phyloP scores from a whole-genome alignment of 2,797 vertebrate genomes.

The Acrossocheilus fasciatus region DNA sequence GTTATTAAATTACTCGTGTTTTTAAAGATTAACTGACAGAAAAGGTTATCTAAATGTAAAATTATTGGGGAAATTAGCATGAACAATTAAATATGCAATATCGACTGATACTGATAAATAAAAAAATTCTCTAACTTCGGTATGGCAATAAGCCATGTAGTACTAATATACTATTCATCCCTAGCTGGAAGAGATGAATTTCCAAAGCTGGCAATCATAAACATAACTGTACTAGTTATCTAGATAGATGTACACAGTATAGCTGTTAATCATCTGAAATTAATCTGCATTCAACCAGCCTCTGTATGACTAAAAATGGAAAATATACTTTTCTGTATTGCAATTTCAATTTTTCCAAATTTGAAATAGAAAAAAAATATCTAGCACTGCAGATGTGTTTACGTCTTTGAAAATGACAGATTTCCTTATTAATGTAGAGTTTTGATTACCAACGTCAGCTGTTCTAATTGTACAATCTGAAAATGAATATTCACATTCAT shows the following conservation, averaged over 20 bases:
- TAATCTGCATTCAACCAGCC: constrained; percentile 4
- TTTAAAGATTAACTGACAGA: background rate
- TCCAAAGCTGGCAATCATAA: background rate
- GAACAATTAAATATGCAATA: background rate
- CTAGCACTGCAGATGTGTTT: background rate
- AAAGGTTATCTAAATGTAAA: background rate
- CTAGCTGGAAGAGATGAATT: background rate
- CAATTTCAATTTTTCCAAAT: background rate
- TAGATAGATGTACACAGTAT: background rate
- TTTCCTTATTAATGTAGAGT: background rate
- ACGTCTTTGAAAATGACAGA: background rate
- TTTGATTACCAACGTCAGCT: background rate
- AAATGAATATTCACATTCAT: background rate
- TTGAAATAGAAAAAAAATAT: constrained; percentile 2
- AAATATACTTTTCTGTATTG: constrained; percentile 37
- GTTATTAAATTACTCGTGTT: background rate
- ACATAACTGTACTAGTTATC: constrained; percentile 9
- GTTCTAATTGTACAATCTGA: background rate
- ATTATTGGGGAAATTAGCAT: background rate
- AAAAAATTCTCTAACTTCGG: background rate
- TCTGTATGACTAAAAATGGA: constrained; percentile 51
- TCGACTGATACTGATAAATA: background rate
- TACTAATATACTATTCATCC: constrained; percentile 10
- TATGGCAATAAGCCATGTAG: background rate
- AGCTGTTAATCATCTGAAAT: constrained; percentile 9